These are phyloP conservation scores for Notothenia coriiceps DNA, from an alignment of 2,113 vertebrate species.

Conservation along the genomic window DNA sequence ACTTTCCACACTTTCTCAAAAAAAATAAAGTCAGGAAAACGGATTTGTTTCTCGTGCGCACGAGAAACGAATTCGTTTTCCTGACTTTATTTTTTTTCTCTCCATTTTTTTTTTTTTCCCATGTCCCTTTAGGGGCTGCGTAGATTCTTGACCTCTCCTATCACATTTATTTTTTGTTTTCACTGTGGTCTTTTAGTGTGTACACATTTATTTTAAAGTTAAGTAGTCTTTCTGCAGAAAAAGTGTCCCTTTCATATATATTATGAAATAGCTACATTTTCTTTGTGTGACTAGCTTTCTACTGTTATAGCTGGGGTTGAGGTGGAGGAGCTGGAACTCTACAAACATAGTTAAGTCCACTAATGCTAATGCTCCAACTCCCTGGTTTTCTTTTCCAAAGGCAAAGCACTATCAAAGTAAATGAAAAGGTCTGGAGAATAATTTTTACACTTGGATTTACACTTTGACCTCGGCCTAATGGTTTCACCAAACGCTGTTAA, in stretches of 20 bases:
- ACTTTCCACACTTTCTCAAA: no score
- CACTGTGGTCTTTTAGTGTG: no score
- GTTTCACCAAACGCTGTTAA: slow-evolving; percentile 62
- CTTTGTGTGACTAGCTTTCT: not conserved
- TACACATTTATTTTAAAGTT: no score
- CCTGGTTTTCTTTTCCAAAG: slow-evolving; percentile 28
- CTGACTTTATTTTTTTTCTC: no score
- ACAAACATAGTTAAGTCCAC: not conserved
- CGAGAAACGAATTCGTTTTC: no score
- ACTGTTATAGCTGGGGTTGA: not conserved
- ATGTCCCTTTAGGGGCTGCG: no score
- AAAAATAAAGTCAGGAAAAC: no score
- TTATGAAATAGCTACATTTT: not conserved
- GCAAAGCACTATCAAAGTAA: slow-evolving; percentile 37
- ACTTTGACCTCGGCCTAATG: slow-evolving; percentile 54
- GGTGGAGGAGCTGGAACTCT: not conserved
- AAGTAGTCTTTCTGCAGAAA: not conserved
- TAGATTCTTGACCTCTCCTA: no score
- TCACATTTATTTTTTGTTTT: no score
- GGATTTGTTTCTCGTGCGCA: no score
- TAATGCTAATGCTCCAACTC: not conserved
- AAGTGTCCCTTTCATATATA: not conserved
- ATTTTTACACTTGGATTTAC: slow-evolving; percentile 46
- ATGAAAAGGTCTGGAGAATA: slow-evolving; percentile 42
- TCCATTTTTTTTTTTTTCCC: no score